Evolutionary conservation across 2,113 vertebrate genomes (phyloP).

Genomic region (Chaenogobius annularis): DNA sequence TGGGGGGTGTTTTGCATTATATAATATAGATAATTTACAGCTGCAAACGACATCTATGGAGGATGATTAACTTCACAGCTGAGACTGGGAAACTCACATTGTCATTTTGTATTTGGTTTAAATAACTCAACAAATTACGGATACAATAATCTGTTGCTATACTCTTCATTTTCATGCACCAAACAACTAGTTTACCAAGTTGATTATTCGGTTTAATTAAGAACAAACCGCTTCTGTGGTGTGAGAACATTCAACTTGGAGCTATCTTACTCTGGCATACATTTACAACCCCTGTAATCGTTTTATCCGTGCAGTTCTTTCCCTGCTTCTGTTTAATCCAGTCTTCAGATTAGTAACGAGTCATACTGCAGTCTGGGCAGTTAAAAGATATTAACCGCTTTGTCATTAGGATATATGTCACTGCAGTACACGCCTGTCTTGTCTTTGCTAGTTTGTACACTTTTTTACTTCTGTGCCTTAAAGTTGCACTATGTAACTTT

Average conservation of each 20-base stretch:
- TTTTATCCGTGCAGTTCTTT: not conserved
- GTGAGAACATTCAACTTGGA: not conserved
- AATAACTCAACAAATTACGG: no score
- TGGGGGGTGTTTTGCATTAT: constrained; percentile 7
- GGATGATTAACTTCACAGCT: constrained; percentile 40
- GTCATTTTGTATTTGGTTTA: not conserved
- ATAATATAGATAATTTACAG: constrained; percentile 29
- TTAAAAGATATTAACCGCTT: constrained; percentile 2
- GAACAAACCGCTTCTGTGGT: no score
- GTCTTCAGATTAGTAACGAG: constrained; percentile 36
- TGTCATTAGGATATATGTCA: not conserved
- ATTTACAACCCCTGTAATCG: constrained; percentile 9
- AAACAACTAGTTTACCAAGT: no score
- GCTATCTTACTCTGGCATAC: constrained; percentile 1
- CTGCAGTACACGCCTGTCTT: no score
- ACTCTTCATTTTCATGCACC: no score
- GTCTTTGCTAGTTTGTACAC: no score
- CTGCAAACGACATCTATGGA: constrained; percentile 2
- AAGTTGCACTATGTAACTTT: no score
- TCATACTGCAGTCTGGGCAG: constrained; percentile 15
- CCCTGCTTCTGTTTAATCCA: constrained; percentile 18
- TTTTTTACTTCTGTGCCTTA: no score
- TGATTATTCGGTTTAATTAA: no score
- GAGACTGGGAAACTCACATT: not conserved
- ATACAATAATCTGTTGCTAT: no score